Evolutionary conservation across 2,888 invertebrate genomes (phyloP).

Genomic region (Drosophila affinis): DNA sequence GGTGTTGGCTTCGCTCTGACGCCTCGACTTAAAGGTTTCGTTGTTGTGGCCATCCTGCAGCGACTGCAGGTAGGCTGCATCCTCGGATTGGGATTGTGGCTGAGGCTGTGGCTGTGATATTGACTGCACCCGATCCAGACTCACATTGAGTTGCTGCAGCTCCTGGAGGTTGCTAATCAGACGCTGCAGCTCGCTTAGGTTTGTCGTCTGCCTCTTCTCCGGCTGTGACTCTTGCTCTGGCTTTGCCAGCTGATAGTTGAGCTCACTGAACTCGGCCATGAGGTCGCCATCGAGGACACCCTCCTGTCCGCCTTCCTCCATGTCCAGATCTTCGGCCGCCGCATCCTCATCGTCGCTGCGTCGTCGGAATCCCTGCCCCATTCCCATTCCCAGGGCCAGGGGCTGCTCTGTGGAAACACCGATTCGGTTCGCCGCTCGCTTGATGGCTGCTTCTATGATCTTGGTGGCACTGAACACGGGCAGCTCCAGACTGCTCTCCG

Average conservation of each 20-base stretch:
- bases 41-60: constrained; percentile 55
- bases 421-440: constrained; percentile 78
- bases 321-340: constrained; percentile 53
- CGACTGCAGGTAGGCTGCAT: constrained; percentile 74
- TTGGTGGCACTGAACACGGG: constrained; percentile 81
- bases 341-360: constrained; percentile 62
- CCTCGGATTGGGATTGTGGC: constrained; percentile 34
- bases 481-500: constrained; percentile 74
- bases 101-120: constrained; percentile 13
- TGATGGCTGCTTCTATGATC: constrained; percentile 81
- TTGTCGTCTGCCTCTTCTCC: constrained; percentile 82
- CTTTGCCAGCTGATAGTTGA: constrained; percentile 78
- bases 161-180: constrained; percentile 84
- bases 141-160: constrained; percentile 79
- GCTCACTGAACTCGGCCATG: constrained; percentile 78
- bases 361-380: constrained; percentile 61
- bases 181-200: constrained; percentile 84
- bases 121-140: constrained; percentile 40
- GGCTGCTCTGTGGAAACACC: constrained; percentile 77
- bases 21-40: constrained; percentile 83
- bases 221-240: constrained; percentile 51
- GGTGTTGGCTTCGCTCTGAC: constrained; percentile 80
- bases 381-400: constrained; percentile 20
- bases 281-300: constrained; percentile 69
- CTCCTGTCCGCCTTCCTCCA: constrained; percentile 21